Conservation (phyloP, 2,888 invertebrate genomes). For the Oxystoma pomonae region DNA sequence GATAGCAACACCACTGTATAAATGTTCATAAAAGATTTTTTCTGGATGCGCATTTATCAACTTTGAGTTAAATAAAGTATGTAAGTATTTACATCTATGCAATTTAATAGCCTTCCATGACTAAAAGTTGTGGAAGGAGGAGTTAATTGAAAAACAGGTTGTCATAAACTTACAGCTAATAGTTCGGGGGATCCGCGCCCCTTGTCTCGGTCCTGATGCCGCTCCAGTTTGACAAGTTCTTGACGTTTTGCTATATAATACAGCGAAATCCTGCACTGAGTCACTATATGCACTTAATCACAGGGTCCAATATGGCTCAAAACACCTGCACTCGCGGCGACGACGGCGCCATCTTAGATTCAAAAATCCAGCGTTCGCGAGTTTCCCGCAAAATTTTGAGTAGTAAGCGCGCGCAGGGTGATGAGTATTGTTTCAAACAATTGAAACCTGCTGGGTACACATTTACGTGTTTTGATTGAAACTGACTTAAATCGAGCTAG, state of each 20-base stretch:
- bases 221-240: conserved; percentile 44
- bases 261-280: not conserved
- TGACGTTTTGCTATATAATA: not conserved
- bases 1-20: too few relatives aligned
- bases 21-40: too few relatives aligned
- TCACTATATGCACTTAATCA: not conserved
- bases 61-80: too few relatives aligned
- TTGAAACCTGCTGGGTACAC: too few relatives aligned
- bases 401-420: too few relatives aligned
- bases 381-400: too few relatives aligned
- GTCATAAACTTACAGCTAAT: conserved; percentile 46
- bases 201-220: conserved; percentile 45
- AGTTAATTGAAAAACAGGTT: too few relatives aligned
- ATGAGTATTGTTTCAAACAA: too few relatives aligned
- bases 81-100: too few relatives aligned
- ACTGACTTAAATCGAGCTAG: conserved; percentile 49
- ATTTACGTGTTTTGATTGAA: conserved; percentile 51
- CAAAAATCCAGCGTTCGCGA: not conserved
- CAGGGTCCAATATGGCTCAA: not conserved
- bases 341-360: conserved; percentile 22
- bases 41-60: too few relatives aligned
- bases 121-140: too few relatives aligned
- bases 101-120: too few relatives aligned
- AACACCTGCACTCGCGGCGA: conserved; percentile 28
- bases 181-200: conserved; percentile 49